A percentile compares a stretch with the other conserved stretches of the same genome.
These are phyloP conservation scores for Brachyrhaphis roseni DNA, from an alignment of 2,797 vertebrate species.

Conservation along the genomic window DNA sequence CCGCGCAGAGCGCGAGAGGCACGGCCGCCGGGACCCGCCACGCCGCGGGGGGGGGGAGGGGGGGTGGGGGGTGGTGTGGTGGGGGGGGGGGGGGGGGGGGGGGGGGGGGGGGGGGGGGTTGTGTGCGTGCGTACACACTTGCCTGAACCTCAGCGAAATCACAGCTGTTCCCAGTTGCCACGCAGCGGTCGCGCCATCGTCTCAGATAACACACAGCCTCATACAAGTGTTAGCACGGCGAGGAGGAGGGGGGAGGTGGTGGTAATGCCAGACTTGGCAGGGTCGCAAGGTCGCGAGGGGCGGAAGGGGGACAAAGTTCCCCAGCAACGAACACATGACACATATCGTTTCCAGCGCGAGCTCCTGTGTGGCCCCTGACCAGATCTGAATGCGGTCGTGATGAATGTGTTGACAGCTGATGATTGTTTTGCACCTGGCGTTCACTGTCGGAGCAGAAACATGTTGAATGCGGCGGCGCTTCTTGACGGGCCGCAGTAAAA, in stretches of 20 bases:
- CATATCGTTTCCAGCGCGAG: conserved; percentile 25
- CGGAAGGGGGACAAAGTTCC: conserved; percentile 54
- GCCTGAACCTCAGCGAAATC: conserved; percentile 57
- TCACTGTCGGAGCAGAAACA: conserved; percentile 17
- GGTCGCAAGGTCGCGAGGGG: conserved; percentile 72
- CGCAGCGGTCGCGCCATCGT: conserved; percentile 65
- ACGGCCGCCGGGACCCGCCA: too few species aligned
- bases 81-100: too few species aligned
- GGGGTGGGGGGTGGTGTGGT: too few species aligned
- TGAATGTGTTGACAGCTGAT: conserved; percentile 29
- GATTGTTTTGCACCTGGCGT: conserved; percentile 52
- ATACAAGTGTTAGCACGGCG: conserved; percentile 38
- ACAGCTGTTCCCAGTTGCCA: conserved; percentile 75
- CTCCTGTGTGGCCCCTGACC: conserved; percentile 20
- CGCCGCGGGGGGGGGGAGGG: too few species aligned
- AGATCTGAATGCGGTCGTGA: conserved; percentile 38
- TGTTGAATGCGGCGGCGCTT: conserved; percentile 28
- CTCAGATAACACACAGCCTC: conserved; percentile 66
- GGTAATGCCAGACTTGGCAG: conserved; percentile 65
- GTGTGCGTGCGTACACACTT: not conserved
- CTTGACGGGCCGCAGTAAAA: conserved; percentile 34
- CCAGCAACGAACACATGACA: conserved; percentile 62
- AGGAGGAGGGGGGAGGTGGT: conserved; percentile 39
- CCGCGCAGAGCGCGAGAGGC: too few species aligned
- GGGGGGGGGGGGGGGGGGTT: too few species aligned